These are phyloP conservation scores for Sebastes elongatus DNA, from an alignment of 2,797 vertebrate genomes.

Conservation along the genomic window DNA sequence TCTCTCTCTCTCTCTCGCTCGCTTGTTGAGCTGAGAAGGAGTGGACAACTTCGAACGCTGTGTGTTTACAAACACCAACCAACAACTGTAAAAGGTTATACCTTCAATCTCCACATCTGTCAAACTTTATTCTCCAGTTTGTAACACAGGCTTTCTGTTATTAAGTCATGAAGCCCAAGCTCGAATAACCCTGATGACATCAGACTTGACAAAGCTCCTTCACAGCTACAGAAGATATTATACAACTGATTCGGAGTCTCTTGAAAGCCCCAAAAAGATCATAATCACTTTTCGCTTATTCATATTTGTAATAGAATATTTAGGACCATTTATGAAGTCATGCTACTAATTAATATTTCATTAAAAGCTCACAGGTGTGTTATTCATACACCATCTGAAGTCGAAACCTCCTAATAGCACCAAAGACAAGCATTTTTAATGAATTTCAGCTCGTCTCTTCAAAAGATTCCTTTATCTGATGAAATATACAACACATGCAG, in stretches of 20 bases:
- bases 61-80: not conserved
- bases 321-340: slow-evolving; percentile 4
- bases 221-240: not conserved
- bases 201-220: not conserved
- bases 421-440: not conserved
- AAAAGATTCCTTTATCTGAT: slow-evolving; percentile 28
- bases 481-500: slow-evolving; percentile 23
- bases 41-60: not conserved
- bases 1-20: not conserved
- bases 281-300: not conserved
- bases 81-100: not conserved
- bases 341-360: slow-evolving; percentile 20
- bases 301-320: not conserved
- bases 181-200: not conserved
- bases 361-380: slow-evolving; percentile 28
- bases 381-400: slow-evolving; percentile 1
- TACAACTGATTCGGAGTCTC: not conserved
- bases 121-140: not conserved
- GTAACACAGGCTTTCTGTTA: not conserved
- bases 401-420: not conserved
- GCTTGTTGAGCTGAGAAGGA: not conserved
- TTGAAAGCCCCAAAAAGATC: not conserved
- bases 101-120: not conserved
- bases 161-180: not conserved
- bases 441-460: not conserved